Conservation (phyloP, 2,113 vertebrate species). For the Oceanites oceanicus region DNA sequence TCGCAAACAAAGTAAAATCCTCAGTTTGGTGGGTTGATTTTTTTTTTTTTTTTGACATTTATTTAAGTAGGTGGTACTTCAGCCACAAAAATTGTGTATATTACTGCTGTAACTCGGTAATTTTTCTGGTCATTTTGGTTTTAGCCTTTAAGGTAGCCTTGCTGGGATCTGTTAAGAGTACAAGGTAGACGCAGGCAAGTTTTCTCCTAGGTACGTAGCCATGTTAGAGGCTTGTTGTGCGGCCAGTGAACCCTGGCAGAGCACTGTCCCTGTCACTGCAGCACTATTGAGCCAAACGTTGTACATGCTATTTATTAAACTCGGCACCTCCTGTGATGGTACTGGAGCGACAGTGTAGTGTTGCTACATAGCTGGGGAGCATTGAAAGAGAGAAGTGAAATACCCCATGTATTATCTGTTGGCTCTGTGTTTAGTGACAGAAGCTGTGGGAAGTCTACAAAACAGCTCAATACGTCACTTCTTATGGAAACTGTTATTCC, state of each 20-base stretch:
- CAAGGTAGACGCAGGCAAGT: background rate
- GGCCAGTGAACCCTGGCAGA: background rate
- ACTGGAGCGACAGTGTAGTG: background rate
- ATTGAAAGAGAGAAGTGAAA: background rate
- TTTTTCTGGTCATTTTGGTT: background rate
- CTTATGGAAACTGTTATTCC: conserved; percentile 16
- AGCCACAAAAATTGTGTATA: background rate
- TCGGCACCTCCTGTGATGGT: background rate
- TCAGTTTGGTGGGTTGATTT: background rate
- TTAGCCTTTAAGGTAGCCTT: background rate
- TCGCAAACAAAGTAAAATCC: background rate
- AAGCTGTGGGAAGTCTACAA: conserved; percentile 28
- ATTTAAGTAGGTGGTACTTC: background rate
- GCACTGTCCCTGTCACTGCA: background rate
- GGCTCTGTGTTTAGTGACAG: conserved; percentile 15
- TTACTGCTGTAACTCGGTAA: background rate
- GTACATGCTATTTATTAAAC: background rate
- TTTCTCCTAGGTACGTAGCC: background rate
- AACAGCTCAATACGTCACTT: conserved; percentile 34
- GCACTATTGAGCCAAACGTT: background rate
- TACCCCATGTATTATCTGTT: conserved; percentile 1
- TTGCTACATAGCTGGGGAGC: background rate
- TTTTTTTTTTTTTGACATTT: background rate
- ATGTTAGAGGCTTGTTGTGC: background rate
- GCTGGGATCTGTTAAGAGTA: background rate